A percentile compares a stretch with the other conserved stretches of the same genome.
These are phyloP conservation scores for Diplodus sargus DNA, from an alignment of 2,797 vertebrate species.

Conservation along the genomic window DNA sequence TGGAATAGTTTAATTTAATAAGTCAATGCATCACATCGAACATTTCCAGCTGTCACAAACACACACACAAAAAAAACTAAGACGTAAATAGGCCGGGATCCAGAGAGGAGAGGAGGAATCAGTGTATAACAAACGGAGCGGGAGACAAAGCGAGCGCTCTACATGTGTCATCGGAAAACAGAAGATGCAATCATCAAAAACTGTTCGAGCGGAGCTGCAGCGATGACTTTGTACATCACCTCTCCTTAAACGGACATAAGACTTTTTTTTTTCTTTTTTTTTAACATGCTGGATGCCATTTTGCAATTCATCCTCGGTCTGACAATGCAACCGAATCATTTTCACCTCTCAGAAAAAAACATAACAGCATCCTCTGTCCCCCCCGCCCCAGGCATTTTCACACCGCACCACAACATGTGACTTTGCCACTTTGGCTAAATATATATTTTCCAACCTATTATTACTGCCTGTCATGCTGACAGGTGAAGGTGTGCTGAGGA, in stretches of 20 bases:
- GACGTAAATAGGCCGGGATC: neutral
- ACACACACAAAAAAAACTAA: conserved; percentile 1
- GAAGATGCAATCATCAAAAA: neutral
- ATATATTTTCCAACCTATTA: conserved; percentile 74
- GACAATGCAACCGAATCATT: conserved; percentile 57
- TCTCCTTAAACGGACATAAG: conserved; percentile 16
- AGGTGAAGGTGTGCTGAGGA: conserved; percentile 68
- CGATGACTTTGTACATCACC: conserved; percentile 10
- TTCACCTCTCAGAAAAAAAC: conserved; percentile 60
- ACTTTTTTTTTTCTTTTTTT: conserved; percentile 1
- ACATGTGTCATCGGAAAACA: neutral
- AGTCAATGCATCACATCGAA: conserved; percentile 18
- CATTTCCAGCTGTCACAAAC: conserved; percentile 7
- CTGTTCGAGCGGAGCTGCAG: neutral
- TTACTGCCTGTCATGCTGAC: conserved; percentile 73
- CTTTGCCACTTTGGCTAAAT: conserved; percentile 73
- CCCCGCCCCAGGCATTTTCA: conserved; percentile 65
- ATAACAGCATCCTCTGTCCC: conserved; percentile 40
- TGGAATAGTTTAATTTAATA: conserved; percentile 27
- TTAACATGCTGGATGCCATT: conserved; percentile 30
- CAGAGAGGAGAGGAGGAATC: neutral
- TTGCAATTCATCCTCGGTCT: conserved; percentile 45
- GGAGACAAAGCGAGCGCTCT: neutral
- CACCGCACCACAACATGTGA: conserved; percentile 68
- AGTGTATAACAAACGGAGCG: neutral